Conservation (phyloP, 2,113 vertebrate species). For the Strigops habroptila region DNA sequence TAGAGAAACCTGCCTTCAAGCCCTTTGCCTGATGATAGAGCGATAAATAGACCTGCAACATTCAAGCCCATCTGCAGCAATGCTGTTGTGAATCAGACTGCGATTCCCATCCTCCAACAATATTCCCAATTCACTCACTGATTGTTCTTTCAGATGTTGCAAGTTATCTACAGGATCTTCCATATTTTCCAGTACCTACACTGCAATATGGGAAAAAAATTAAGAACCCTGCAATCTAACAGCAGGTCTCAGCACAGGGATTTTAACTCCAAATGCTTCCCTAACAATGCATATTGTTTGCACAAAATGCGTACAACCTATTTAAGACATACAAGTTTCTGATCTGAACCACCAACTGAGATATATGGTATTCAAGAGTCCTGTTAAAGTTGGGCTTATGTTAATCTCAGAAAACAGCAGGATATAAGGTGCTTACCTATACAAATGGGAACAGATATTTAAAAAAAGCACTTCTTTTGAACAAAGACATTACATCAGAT, state of each 20-base stretch:
- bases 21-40: neutral
- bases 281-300: neutral
- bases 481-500: neutral
- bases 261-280: neutral
- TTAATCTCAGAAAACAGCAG: neutral
- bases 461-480: neutral
- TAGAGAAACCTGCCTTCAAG: neutral
- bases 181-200: neutral
- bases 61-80: neutral
- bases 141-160: neutral
- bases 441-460: neutral
- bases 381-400: neutral
- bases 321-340: neutral
- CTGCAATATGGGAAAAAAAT: neutral
- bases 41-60: neutral
- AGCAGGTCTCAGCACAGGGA: neutral
- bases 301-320: neutral
- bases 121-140: too few species aligned
- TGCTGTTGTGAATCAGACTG: neutral
- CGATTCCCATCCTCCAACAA: neutral
- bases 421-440: neutral
- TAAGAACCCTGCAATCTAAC: neutral
- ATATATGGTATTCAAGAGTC: neutral
- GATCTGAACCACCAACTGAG: neutral
- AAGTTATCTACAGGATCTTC: neutral